Percentiles rank a stretch among this genome's conserved stretches.
Evolutionary conservation across 2,113 vertebrate species (phyloP).

Genomic region (Scomber colias): DNA sequence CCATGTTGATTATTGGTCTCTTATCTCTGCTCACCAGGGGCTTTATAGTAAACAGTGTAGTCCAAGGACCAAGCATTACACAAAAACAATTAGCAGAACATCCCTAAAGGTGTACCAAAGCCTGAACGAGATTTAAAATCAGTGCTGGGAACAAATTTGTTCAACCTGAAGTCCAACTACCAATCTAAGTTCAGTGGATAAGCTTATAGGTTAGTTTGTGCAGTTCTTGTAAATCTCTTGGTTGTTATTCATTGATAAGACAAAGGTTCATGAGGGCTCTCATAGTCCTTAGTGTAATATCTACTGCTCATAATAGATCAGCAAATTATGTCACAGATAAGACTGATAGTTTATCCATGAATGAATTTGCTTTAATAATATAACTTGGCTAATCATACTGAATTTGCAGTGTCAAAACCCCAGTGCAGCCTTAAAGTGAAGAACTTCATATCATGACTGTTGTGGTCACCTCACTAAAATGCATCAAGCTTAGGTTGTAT

Average conservation of each 20-base stretch:
- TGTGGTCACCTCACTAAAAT: not conserved
- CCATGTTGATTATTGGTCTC: conserved; percentile 33
- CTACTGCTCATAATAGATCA: not conserved
- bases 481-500: no score
- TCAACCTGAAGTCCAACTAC: conserved; percentile 16
- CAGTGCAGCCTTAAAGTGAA: not conserved
- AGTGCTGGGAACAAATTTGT: conserved; percentile 21
- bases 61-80: conserved; percentile 15
- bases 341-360: not conserved
- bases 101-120: conserved; percentile 19
- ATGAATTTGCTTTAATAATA: not conserved
- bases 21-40: conserved; percentile 53
- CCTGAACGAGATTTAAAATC: conserved; percentile 38
- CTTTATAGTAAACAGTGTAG: conserved; percentile 39
- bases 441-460: not conserved
- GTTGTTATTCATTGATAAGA: not conserved
- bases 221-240: conserved; percentile 28
- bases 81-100: conserved; percentile 48
- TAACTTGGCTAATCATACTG: not conserved
- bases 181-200: not conserved
- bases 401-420: not conserved
- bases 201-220: not conserved
- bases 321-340: not conserved
- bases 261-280: not conserved
- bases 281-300: not conserved